Percentiles rank a stretch among this genome's conserved stretches.
These are phyloP conservation scores for Sceloporus undulatus DNA, from an alignment of 2,113 vertebrate species.

Conservation along the genomic window DNA sequence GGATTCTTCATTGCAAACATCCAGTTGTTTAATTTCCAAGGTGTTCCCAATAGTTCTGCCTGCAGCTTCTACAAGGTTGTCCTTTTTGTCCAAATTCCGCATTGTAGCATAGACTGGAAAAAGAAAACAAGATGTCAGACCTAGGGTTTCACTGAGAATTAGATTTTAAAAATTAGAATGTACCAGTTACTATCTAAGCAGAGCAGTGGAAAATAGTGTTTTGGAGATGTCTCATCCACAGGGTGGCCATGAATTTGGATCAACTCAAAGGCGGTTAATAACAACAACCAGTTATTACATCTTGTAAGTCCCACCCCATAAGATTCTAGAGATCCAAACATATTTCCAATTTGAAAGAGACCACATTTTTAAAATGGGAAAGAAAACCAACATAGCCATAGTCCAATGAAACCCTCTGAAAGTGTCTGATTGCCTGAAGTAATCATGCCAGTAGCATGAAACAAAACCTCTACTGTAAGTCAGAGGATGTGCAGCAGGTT, in stretches of 20 bases:
- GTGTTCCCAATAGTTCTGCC: constrained; percentile 82
- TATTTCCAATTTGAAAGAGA: background rate
- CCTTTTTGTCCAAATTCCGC: constrained; percentile 81
- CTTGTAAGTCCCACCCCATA: background rate
- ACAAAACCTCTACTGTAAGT: no score
- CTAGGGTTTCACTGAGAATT: background rate
- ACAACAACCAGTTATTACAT: background rate
- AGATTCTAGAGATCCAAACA: background rate
- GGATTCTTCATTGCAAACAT: constrained; percentile 85
- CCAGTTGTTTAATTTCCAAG: constrained; percentile 85
- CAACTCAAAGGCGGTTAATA: no score
- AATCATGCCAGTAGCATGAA: no score
- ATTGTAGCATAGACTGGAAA: constrained; percentile 86
- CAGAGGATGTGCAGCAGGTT: no score
- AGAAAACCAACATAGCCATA: background rate
- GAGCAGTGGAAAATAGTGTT: no score
- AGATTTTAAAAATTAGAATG: background rate
- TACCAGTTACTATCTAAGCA: no score
- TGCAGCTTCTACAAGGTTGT: constrained; percentile 77
- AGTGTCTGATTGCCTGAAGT: background rate
- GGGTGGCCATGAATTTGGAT: no score
- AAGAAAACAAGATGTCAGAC: background rate
- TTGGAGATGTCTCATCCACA: no score
- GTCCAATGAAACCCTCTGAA: background rate
- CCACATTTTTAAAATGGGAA: background rate